These are phyloP conservation scores for Hypanus sabinus DNA, from an alignment of 2,113 vertebrate genomes.

Conservation along the genomic window DNA sequence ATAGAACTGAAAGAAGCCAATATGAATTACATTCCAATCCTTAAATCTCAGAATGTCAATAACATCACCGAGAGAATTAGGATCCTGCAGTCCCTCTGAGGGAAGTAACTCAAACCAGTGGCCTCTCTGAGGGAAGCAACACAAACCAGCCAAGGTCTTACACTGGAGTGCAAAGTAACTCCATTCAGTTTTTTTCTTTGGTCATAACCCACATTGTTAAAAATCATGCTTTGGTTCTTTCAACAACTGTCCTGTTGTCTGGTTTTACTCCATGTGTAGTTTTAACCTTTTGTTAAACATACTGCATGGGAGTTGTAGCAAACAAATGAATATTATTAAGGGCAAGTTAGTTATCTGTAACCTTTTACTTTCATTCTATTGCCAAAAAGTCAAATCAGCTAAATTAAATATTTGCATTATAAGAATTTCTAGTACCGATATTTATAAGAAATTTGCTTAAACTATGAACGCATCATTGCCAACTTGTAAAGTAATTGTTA, in stretches of 20 bases:
- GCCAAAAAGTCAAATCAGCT: background rate
- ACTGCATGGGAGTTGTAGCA: background rate
- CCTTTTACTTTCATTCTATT: background rate
- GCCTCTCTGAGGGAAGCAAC: no score
- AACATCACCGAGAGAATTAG: no score
- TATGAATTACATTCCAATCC: no score
- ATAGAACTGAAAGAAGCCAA: no score
- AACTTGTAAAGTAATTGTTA: background rate
- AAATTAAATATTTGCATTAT: background rate
- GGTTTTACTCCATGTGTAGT: background rate
- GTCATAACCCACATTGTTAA: no score
- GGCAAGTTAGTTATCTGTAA: background rate
- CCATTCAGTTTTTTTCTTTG: no score
- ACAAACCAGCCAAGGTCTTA: no score
- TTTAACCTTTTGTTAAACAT: background rate
- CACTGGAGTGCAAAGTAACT: no score
- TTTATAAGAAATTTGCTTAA: background rate
- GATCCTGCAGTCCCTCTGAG: no score
- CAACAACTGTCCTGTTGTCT: background rate
- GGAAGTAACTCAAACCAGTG: no score
- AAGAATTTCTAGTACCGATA: background rate
- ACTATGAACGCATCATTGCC: background rate
- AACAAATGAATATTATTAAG: background rate
- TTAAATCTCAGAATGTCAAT: no score
- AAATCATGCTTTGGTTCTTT: background rate